Percentiles rank a stretch among this genome's conserved stretches.
Conservation (phyloP, 2,113 vertebrate species). For the Pteronura brasiliensis region DNA sequence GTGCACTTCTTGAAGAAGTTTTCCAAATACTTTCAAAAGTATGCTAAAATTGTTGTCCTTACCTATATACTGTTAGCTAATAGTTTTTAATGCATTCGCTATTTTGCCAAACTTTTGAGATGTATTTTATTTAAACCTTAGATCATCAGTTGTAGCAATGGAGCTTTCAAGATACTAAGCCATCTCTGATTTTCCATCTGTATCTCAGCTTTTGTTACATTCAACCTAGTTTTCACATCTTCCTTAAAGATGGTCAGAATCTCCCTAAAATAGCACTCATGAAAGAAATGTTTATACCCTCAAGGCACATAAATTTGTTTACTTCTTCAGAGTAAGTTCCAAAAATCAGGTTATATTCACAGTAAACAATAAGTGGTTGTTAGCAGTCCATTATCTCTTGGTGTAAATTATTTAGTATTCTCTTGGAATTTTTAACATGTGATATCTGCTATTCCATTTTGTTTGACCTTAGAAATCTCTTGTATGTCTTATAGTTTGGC, state of each 20-base stretch:
- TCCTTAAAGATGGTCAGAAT: not conserved
- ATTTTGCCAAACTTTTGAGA: not conserved
- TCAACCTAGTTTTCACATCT: not conserved
- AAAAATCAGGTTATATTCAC: conserved; percentile 9
- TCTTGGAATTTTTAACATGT: not conserved
- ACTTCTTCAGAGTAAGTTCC: not conserved
- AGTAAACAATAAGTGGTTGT: not conserved
- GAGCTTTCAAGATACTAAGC: not conserved
- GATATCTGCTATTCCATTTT: not conserved
- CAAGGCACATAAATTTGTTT: not conserved
- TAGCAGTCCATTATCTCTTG: not conserved
- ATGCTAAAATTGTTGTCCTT: not conserved
- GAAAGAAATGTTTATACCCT: not conserved
- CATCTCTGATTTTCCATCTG: not conserved
- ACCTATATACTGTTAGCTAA: not conserved
- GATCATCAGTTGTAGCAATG: not conserved
- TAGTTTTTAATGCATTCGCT: not conserved
- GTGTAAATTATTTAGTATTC: not conserved
- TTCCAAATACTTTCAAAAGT: conserved; percentile 22
- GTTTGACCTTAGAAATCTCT: not conserved
- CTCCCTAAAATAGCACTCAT: not conserved
- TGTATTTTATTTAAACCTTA: conserved; percentile 40
- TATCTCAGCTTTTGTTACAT: not conserved
- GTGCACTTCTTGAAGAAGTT: not conserved
- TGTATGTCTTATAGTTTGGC: not conserved